Base-by-base conservation (phyloP, 1,140 invertebrate species). In the Drosophila sulfurigaster region DNA sequence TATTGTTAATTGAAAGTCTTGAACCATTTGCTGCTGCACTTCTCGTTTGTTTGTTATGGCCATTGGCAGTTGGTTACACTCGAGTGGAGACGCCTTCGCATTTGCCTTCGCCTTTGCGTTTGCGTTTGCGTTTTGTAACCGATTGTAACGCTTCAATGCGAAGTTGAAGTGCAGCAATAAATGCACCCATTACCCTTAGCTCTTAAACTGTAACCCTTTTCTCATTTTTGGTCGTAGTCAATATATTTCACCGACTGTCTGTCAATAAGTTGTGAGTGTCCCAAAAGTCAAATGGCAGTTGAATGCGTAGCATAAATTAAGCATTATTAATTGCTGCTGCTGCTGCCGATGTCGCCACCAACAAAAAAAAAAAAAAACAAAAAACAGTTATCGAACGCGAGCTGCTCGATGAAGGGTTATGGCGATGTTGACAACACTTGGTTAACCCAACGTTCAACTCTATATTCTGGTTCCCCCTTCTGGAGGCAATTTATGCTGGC, bases 291-390 rank as follows among this genome's bases (percentile, higher is more conserved):
- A 89, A 83, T 83, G 71, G 16, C 49, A 81, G 67, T 72, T 70
- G 81, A 87, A 87, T 87, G 83, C 77, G 66, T 64, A 83, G 67
- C 85, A 88, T 88, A 88, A 89, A 88, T 88, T 88, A 88, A 78
- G 81, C 81, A 89, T 88, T 89, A 89, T 88, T 89, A 88, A 89
- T 88, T 88, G 83, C 85, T 30, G 75, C 71, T 71, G 78, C 57
- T 62, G 52, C 45, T 56, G 83, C 74, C 58, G 68, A n/a, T 69
- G 57, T 45, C 80, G 60, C 20, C 68, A 63, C 38, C 51, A 52
- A 13, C 2, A 20, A 3, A 25, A 20, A 20, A 0, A 20, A 3
- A 20, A 20, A 25, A 16, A 1, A 25, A n/a, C n/a, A n/a, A 25
- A 25, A 25, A 25, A 25, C 20, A 25, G 20, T 25, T 25, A 25